Conservation (phyloP, 2,113 vertebrate genomes). For the Carettochelys insculpta region DNA sequence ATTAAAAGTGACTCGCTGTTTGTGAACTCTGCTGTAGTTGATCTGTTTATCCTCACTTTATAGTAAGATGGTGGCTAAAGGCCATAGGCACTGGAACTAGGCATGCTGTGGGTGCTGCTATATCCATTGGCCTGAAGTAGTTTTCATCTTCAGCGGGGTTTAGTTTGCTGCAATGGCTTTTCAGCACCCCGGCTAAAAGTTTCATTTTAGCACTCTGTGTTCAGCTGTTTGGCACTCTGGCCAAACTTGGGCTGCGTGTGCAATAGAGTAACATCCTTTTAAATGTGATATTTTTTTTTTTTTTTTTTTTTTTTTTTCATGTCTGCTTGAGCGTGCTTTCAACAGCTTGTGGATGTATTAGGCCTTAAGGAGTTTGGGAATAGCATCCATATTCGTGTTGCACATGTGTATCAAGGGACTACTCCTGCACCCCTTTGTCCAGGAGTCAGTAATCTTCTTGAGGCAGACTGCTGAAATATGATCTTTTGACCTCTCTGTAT, state of each 20-base stretch:
- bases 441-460: too few relatives aligned
- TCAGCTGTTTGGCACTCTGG: not conserved
- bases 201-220: not conserved
- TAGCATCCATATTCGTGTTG: not conserved
- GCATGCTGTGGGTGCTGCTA: not conserved
- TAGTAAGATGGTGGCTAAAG: not conserved
- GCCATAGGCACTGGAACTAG: not conserved
- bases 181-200: not conserved
- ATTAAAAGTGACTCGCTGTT: fast-evolving
- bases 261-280: not conserved
- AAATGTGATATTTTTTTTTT: not conserved
- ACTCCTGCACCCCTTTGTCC: not conserved
- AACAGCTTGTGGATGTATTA: not conserved
- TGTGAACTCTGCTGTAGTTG: not conserved
- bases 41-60: not conserved
- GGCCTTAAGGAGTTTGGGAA: not conserved
- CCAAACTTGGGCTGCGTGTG: too few relatives aligned
- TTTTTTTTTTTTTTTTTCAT: too few relatives aligned
- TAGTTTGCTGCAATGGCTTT: not conserved
- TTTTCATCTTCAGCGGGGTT: not conserved
- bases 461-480: too few relatives aligned
- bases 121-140: not conserved
- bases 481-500: too few relatives aligned
- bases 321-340: not conserved
- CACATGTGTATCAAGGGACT: not conserved